Evolutionary conservation across 1,140 invertebrate species (phyloP).

Genomic region (Drosophila elegans): DNA sequence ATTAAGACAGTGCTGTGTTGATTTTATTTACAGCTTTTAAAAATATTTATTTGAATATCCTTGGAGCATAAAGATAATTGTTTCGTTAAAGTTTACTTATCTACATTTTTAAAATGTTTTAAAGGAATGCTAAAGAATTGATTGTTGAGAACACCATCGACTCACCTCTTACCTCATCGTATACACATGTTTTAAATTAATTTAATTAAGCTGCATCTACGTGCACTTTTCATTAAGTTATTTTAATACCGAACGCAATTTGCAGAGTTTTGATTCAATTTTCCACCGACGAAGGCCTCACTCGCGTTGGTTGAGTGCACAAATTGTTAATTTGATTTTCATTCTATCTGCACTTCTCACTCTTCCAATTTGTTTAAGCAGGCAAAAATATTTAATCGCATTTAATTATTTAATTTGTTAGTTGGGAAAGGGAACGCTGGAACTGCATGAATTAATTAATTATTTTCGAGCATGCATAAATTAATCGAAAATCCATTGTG

Average conservation of each 20-base stretch:
- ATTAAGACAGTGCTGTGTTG: too few species aligned
- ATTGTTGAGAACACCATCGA: background rate
- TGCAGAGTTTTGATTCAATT: conserved; percentile 67
- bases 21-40: too few species aligned
- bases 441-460: conserved; percentile 29
- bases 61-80: too few species aligned
- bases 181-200: conserved; percentile 35
- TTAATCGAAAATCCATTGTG: conserved; percentile 62
- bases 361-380: conserved; percentile 28
- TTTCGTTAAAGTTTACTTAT: too few species aligned
- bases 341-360: conserved; percentile 22
- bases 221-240: conserved; percentile 65
- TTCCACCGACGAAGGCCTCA: conserved; percentile 31
- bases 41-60: too few species aligned
- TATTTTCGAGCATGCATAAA: conserved; percentile 51
- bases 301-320: conserved; percentile 69
- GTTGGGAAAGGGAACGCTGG: conserved; percentile 29
- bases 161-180: background rate
- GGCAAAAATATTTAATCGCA: conserved; percentile 64
- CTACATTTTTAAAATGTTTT: too few species aligned
- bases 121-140: background rate
- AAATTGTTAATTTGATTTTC: conserved; percentile 77
- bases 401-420: conserved; percentile 80
- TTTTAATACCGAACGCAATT: conserved; percentile 43
- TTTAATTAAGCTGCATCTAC: conserved; percentile 52